Percentiles rank a stretch among this genome's conserved stretches.
Conservation (phyloP, 2,888 invertebrate species). For the Eulithis testata region DNA sequence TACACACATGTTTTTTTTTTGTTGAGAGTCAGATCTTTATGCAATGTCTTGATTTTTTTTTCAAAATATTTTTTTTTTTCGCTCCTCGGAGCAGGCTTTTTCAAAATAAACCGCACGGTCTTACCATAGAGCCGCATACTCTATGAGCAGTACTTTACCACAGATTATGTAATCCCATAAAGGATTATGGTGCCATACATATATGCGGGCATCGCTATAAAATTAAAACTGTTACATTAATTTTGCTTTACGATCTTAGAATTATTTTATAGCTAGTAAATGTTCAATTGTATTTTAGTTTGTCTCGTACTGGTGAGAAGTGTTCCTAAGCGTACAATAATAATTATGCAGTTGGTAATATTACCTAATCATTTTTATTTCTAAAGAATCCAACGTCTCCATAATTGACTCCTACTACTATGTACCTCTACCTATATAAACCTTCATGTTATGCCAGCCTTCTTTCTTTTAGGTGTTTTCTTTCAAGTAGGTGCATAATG, state of each 20-base stretch:
- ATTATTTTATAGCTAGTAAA: slow-evolving; percentile 69
- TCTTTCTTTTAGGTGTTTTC: too few relatives aligned
- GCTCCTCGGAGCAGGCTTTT: too few relatives aligned
- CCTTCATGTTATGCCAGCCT: too few relatives aligned
- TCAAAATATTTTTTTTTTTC: too few relatives aligned
- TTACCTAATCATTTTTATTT: background rate
- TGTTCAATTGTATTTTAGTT: slow-evolving; percentile 60
- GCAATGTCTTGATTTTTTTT: too few relatives aligned
- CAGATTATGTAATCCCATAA: slow-evolving; percentile 42
- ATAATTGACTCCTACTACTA: too few relatives aligned
- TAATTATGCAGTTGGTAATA: background rate
- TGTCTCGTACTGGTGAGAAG: slow-evolving; percentile 12
- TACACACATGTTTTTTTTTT: too few relatives aligned
- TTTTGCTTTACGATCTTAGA: slow-evolving; percentile 67
- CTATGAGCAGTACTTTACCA: slow-evolving; percentile 36
- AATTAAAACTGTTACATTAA: slow-evolving; percentile 66
- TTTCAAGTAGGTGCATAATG: too few relatives aligned
- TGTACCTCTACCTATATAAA: too few relatives aligned
- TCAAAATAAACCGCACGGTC: slow-evolving; percentile 11
- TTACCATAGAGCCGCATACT: slow-evolving; percentile 27
- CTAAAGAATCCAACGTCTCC: too few relatives aligned
- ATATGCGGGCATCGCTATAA: slow-evolving; percentile 70
- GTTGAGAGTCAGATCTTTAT: too few relatives aligned
- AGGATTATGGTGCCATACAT: slow-evolving; percentile 46
- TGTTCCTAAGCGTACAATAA: background rate